Conservation (phyloP, 2,888 invertebrate genomes). For the Heliconius ethilla region DNA sequence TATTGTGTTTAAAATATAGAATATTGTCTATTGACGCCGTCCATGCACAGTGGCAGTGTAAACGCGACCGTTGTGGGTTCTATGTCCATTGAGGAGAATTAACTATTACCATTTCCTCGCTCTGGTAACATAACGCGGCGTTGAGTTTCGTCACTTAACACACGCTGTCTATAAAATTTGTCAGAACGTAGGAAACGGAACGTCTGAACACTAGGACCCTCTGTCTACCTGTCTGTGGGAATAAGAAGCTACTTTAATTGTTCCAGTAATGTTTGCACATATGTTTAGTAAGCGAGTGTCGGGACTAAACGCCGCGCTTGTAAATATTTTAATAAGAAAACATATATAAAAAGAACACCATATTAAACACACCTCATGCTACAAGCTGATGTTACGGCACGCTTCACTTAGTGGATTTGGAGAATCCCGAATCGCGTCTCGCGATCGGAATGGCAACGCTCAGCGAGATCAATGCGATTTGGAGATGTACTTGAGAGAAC, state of each 20-base stretch:
- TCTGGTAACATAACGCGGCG: too few relatives aligned
- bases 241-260: too few relatives aligned
- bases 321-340: not conserved
- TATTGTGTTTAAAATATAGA: not conserved
- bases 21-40: not conserved
- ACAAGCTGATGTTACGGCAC: not conserved
- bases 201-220: too few relatives aligned
- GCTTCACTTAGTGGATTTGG: constrained; percentile 24
- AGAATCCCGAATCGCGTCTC: constrained; percentile 38
- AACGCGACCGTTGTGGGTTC: too few relatives aligned
- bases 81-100: too few relatives aligned
- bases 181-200: too few relatives aligned
- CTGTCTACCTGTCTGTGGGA: too few relatives aligned
- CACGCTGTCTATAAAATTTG: not conserved
- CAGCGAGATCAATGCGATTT: constrained; percentile 31
- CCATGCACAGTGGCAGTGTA: too few relatives aligned
- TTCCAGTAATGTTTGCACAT: too few relatives aligned
- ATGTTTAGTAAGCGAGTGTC: too few relatives aligned
- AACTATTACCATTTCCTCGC: too few relatives aligned
- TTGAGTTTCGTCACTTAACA: not conserved
- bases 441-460: constrained; percentile 34
- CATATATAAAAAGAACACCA: not conserved
- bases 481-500: constrained; percentile 15
- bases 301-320: not conserved
- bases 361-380: constrained; percentile 1